Percentiles rank a stretch among this genome's conserved stretches.
Evolutionary conservation across 2,888 invertebrate genomes (phyloP).

Genomic region (Brachyptera risi): DNA sequence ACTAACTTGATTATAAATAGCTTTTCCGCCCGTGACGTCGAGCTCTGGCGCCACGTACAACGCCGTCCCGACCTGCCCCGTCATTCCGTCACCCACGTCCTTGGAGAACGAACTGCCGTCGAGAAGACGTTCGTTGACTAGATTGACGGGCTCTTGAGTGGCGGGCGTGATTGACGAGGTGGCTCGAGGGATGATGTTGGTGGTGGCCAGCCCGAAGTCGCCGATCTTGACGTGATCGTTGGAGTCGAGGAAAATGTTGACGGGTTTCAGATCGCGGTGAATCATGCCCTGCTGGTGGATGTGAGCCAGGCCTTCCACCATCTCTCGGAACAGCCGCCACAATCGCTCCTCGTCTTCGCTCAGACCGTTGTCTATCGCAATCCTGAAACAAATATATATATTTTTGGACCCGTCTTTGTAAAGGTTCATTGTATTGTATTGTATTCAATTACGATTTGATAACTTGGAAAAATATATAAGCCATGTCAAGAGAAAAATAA

Average conservation of each 20-base stretch:
- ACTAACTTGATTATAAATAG: slow-evolving; percentile 73
- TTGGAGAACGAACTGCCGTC: slow-evolving; percentile 35
- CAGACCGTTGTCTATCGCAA: slow-evolving; percentile 77
- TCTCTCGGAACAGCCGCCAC: slow-evolving; percentile 92
- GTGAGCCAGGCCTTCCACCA: slow-evolving; percentile 84
- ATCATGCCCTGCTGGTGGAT: slow-evolving; percentile 92
- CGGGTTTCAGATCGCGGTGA: slow-evolving; percentile 80
- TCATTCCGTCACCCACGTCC: slow-evolving; percentile 50
- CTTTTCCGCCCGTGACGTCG: slow-evolving; percentile 61
- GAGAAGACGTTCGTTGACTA: background rate
- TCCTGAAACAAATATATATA: slow-evolving; percentile 48
- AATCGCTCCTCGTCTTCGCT: slow-evolving; percentile 72
- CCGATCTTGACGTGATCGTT: slow-evolving; percentile 97
- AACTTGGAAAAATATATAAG: too few relatives aligned
- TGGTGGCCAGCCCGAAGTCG: slow-evolving; percentile 94
- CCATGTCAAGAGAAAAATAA: too few relatives aligned
- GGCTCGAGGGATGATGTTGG: slow-evolving; percentile 53
- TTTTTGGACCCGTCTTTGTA: background rate
- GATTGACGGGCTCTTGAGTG: background rate
- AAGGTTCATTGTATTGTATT: background rate
- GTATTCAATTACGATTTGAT: too few relatives aligned
- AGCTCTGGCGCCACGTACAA: slow-evolving; percentile 95
- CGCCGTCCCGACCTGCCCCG: slow-evolving; percentile 89
- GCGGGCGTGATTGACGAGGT: background rate
- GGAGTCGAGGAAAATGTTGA: slow-evolving; percentile 92